phyloP scores from a whole-genome alignment of 2,797 vertebrate species.

The Prunella strophiata region DNA sequence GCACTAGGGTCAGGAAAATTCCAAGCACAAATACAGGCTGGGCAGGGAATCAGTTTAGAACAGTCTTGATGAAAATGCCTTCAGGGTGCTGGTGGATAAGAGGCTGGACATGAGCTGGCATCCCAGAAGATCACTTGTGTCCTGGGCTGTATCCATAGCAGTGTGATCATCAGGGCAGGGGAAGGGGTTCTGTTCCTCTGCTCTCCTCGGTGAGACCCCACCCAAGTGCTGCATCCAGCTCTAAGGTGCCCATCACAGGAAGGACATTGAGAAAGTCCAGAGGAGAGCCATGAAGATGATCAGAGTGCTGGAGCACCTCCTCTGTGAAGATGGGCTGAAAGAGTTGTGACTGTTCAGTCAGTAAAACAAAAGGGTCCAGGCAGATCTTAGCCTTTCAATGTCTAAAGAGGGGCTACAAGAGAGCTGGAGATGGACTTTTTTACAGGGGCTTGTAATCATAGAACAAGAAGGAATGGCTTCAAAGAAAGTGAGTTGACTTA shows the following conservation, averaged over 20 bases:
- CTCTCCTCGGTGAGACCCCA: neutral
- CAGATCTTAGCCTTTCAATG: neutral
- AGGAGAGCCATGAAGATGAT: neutral
- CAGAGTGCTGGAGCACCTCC: neutral
- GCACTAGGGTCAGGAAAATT: neutral
- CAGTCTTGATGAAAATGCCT: neutral
- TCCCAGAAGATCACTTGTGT: neutral
- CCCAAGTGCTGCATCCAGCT: neutral
- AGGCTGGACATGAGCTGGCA: neutral
- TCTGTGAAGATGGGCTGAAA: neutral
- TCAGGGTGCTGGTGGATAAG: neutral
- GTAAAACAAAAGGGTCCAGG: neutral
- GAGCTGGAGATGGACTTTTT: neutral
- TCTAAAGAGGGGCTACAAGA: neutral
- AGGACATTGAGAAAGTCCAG: neutral
- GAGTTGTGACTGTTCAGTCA: accelerated
- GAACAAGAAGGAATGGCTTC: neutral
- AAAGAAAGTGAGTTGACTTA: neutral
- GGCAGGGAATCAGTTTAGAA: neutral
- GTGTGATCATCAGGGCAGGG: neutral
- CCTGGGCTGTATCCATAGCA: neutral
- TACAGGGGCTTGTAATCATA: neutral
- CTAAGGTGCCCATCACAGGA: neutral
- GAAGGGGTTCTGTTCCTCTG: neutral
- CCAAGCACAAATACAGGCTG: neutral